Evolutionary conservation across 2,113 vertebrate species (phyloP).

Genomic region (Rhabdornis inornatus): DNA sequence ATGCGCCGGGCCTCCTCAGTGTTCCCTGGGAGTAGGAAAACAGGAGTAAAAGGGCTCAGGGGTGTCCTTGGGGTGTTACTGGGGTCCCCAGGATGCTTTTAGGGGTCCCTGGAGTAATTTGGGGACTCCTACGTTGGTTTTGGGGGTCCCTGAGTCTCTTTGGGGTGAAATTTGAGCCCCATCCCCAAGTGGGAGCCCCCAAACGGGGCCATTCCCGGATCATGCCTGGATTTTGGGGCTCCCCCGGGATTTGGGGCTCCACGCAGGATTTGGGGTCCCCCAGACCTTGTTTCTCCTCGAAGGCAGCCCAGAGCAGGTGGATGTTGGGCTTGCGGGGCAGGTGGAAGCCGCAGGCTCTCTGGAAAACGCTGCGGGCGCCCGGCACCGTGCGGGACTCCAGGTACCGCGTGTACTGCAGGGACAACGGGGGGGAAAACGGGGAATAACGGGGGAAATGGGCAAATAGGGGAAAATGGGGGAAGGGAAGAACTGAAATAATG

Average conservation of each 20-base stretch:
- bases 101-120: too few relatives aligned
- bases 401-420: conserved; percentile 77
- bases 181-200: background rate
- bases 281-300: conserved; percentile 82
- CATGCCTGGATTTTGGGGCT: background rate
- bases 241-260: background rate
- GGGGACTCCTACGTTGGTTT: background rate
- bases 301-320: conserved; percentile 83
- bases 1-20: background rate
- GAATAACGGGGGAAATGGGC: background rate
- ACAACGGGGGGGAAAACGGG: too few relatives aligned
- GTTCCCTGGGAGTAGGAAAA: background rate
- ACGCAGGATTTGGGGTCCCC: background rate
- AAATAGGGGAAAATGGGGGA: too few relatives aligned
- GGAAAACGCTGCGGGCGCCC: conserved; percentile 73
- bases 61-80: background rate
- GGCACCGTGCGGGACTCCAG: conserved; percentile 74
- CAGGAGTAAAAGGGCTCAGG: too few relatives aligned
- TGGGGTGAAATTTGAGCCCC: background rate
- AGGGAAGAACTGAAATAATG: too few relatives aligned
- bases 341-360: conserved; percentile 80
- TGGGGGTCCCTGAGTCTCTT: background rate
- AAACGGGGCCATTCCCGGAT: accelerated
- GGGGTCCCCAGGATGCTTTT: too few relatives aligned
- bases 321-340: conserved; percentile 78